phyloP scores from a whole-genome alignment of 2,797 vertebrate species.

The Labroides dimidiatus region DNA sequence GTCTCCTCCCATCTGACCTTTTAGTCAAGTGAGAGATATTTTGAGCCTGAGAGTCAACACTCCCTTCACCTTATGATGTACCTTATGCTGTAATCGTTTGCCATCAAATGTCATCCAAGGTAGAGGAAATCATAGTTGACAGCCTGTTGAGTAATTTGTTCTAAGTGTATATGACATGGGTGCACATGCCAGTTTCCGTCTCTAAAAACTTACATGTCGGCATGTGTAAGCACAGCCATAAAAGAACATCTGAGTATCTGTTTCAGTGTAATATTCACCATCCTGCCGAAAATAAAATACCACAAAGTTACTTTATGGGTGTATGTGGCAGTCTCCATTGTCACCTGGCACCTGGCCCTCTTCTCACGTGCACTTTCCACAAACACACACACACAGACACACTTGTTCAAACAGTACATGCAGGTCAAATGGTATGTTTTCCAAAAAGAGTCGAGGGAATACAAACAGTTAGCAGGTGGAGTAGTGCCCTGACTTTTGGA shows the following conservation, averaged over 20 bases:
- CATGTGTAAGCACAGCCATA: too few relatives aligned
- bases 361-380: conserved; percentile 14
- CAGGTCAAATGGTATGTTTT: conserved; percentile 18
- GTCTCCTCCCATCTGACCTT: not conserved
- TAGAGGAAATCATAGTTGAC: not conserved
- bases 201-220: not conserved
- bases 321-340: not conserved
- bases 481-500: conserved; percentile 6
- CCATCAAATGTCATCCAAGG: not conserved
- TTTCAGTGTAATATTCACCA: not conserved
- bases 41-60: not conserved
- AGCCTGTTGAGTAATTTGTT: not conserved
- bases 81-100: not conserved
- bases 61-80: not conserved
- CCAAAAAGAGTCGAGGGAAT: conserved; percentile 11
- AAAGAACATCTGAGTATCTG: not conserved
- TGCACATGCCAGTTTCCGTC: not conserved
- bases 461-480: conserved; percentile 1
- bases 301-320: not conserved
- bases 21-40: not conserved
- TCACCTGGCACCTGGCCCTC: conserved; percentile 21
- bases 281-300: conserved; percentile 3
- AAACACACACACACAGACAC: not conserved
- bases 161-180: not conserved
- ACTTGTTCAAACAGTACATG: conserved; percentile 42